Evolutionary conservation across 2,888 invertebrate species (phyloP).

Genomic region (Gasteruption jaculator): DNA sequence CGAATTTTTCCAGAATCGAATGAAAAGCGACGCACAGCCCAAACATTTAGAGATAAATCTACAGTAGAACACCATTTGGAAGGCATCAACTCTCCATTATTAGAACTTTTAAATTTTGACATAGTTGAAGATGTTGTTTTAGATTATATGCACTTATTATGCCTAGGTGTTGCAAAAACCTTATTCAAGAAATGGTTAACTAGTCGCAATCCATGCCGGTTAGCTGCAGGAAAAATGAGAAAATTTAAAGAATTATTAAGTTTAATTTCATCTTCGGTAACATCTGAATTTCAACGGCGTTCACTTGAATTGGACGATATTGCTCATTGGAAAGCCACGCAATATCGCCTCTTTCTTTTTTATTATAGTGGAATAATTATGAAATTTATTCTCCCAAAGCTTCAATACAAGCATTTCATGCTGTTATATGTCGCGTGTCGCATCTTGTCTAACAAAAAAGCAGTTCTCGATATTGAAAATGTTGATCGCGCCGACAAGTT

Average conservation of each 20-base stretch:
- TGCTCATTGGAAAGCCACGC: conserved; percentile 12
- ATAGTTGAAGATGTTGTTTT: not conserved
- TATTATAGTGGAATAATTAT: too few relatives aligned
- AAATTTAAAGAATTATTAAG: too few relatives aligned
- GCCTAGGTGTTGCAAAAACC: too few relatives aligned
- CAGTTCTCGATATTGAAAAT: conserved; percentile 4
- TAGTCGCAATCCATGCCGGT: too few relatives aligned
- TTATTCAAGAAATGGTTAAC: too few relatives aligned
- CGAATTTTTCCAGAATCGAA: conserved; percentile 11
- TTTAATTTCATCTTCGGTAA: too few relatives aligned
- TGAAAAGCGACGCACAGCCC: conserved; percentile 6
- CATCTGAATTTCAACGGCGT: conserved; percentile 7
- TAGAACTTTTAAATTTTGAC: too few relatives aligned
- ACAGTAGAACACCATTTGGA: conserved; percentile 12
- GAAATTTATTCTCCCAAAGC: not conserved
- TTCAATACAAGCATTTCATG: conserved; percentile 13
- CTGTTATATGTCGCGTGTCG: conserved; percentile 11
- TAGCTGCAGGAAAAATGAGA: too few relatives aligned
- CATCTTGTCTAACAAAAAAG: conserved; percentile 3
- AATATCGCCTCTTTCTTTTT: conserved; percentile 10
- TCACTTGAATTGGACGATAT: conserved; percentile 1
- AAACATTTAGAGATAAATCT: conserved; percentile 12
- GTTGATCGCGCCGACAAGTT: conserved; percentile 3
- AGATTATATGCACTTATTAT: conserved; percentile 9
- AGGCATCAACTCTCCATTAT: conserved; percentile 4